phyloP scores from a whole-genome alignment of 2,888 invertebrate species.

The Tipula lateralis region DNA sequence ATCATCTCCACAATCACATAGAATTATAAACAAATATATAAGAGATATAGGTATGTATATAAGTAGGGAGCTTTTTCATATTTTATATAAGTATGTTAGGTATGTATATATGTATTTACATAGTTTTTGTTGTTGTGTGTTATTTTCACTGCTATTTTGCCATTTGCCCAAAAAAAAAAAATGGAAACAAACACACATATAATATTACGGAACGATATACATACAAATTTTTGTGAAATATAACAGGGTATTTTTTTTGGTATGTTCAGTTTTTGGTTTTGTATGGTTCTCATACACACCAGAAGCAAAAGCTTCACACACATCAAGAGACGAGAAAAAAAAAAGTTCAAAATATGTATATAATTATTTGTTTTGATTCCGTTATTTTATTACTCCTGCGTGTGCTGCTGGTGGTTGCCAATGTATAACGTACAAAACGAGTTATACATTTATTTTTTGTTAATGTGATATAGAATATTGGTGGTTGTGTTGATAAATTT shows the following conservation, averaged over 20 bases:
- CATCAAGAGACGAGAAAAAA: background rate
- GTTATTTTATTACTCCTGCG: background rate
- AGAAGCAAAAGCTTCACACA: background rate
- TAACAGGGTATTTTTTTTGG: background rate
- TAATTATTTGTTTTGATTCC: conserved; percentile 20
- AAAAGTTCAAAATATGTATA: background rate
- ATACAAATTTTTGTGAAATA: background rate
- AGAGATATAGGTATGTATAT: background rate
- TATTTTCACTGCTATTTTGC: background rate
- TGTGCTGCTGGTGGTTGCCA: background rate
- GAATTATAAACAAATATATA: background rate
- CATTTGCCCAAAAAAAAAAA: background rate
- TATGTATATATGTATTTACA: background rate
- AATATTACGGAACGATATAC: background rate
- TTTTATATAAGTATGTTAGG: too few relatives aligned
- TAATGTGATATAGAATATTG: background rate
- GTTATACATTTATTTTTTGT: background rate
- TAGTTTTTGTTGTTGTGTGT: background rate
- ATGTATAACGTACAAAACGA: background rate
- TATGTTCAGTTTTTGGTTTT: background rate
- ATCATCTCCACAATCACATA: background rate
- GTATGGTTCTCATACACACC: background rate
- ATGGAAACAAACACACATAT: background rate
- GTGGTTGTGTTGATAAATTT: background rate
- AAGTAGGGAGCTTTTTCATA: background rate